Conservation (phyloP, 2,888 invertebrate species). For the Scotopteryx bipunctaria region DNA sequence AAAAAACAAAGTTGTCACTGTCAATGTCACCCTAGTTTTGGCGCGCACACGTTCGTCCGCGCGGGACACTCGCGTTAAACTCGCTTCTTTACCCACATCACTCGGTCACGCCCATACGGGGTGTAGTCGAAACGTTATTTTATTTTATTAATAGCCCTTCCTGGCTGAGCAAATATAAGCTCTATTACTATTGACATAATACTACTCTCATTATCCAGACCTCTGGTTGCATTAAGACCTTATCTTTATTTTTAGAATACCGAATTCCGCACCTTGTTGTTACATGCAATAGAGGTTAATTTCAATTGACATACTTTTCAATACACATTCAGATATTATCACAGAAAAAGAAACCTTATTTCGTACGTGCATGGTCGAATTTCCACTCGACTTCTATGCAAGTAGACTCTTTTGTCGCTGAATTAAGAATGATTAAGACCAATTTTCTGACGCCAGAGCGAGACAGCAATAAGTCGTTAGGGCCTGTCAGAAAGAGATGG, state of each 20-base stretch:
- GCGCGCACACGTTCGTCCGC: conserved; percentile 54
- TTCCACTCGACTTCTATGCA: neutral
- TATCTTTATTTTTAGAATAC: conserved; percentile 17
- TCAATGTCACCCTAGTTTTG: conserved; percentile 24
- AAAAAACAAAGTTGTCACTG: conserved; percentile 14
- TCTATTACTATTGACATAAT: conserved; percentile 64
- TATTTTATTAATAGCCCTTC: conserved; percentile 68
- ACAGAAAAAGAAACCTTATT: conserved; percentile 34
- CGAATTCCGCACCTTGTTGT: conserved; percentile 24
- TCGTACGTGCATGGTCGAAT: conserved; percentile 7
- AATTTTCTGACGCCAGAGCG: conserved; percentile 52
- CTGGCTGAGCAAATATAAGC: conserved; percentile 69
- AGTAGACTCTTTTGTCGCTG: conserved; percentile 36
- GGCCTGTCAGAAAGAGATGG: conserved; percentile 40
- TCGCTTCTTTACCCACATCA: conserved; percentile 45
- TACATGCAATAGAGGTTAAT: neutral
- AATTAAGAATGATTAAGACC: conserved; percentile 58
- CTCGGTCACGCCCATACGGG: conserved; percentile 75
- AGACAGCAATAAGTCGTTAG: conserved; percentile 35
- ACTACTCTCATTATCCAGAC: conserved; percentile 55
- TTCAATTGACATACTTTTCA: neutral
- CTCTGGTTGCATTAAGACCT: conserved; percentile 28
- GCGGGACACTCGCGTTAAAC: conserved; percentile 58
- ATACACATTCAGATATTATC: neutral
- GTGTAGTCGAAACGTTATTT: conserved; percentile 70